Conservation (phyloP, 2,888 invertebrate species). For the Neuroscelio doddi region DNA sequence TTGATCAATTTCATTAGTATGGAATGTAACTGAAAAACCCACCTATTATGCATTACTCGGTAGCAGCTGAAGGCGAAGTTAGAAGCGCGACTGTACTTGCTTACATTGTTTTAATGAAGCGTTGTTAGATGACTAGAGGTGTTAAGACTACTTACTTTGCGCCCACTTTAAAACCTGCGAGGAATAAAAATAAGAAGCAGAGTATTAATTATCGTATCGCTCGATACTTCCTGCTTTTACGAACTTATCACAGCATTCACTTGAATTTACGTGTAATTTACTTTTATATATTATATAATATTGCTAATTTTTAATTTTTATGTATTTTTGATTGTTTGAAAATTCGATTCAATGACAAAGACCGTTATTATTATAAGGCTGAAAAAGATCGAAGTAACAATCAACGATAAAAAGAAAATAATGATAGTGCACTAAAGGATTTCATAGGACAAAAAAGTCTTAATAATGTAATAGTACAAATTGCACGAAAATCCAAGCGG, state of each 20-base stretch:
- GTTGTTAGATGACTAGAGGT: conserved; percentile 67
- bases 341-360: too few relatives aligned
- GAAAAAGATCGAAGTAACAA: too few relatives aligned
- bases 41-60: conserved; percentile 44
- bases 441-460: not conserved
- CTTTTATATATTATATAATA: too few relatives aligned
- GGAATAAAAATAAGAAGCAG: conserved; percentile 55
- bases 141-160: conserved; percentile 62
- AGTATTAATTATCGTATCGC: conserved; percentile 46
- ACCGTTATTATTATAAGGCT: too few relatives aligned
- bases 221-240: not conserved
- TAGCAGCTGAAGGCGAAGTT: conserved; percentile 53
- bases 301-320: too few relatives aligned
- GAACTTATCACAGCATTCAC: not conserved
- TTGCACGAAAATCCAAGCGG: too few relatives aligned
- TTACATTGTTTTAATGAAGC: conserved; percentile 60
- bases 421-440: not conserved
- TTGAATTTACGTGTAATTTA: too few relatives aligned
- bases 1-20: not conserved
- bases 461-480: not conserved
- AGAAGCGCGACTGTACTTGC: conserved; percentile 52
- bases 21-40: conserved; percentile 17
- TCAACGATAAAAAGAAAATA: too few relatives aligned
- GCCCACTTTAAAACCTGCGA: conserved; percentile 61
- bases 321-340: too few relatives aligned